Percentiles rank a stretch among this genome's conserved stretches.
These are phyloP conservation scores for Zeus faber DNA, from an alignment of 2,113 vertebrate species.

Conservation along the genomic window DNA sequence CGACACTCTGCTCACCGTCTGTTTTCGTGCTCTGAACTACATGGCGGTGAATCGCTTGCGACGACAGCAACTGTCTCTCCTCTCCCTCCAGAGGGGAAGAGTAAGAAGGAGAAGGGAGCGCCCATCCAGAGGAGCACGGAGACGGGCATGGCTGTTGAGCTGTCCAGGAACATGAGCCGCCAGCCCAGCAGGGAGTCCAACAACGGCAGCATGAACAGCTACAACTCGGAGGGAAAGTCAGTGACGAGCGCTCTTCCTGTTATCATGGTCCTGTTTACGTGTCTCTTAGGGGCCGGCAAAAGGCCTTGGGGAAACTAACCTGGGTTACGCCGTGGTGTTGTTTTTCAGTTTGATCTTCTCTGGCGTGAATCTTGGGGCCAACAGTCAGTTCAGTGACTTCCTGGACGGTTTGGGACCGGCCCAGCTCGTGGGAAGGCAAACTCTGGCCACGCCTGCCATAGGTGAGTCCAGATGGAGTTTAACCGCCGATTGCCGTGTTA, in stretches of 20 bases:
- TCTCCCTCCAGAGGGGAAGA: slow-evolving; percentile 81
- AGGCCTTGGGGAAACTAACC: too few relatives aligned
- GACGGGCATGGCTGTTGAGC: slow-evolving; percentile 94
- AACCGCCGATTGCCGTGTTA: too few relatives aligned
- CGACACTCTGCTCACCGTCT: too few relatives aligned
- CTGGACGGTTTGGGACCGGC: slow-evolving; percentile 95
- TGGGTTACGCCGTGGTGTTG: not conserved
- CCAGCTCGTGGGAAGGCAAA: slow-evolving; percentile 94
- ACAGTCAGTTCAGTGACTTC: slow-evolving; percentile 97
- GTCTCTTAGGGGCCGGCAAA: not conserved
- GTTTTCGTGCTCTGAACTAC: slow-evolving; percentile 9
- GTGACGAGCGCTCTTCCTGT: slow-evolving; percentile 55
- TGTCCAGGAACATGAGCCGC: slow-evolving; percentile 90
- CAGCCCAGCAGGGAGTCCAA: slow-evolving; percentile 96
- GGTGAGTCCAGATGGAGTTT: slow-evolving; percentile 83
- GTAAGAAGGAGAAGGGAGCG: slow-evolving; percentile 91
- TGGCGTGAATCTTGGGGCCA: slow-evolving; percentile 89
- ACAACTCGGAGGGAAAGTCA: slow-evolving; percentile 96
- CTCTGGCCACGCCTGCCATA: slow-evolving; percentile 94
- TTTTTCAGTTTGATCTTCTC: slow-evolving; percentile 88
- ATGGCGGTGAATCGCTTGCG: not conserved
- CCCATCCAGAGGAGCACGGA: slow-evolving; percentile 94
- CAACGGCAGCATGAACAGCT: slow-evolving; percentile 97
- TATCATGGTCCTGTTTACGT: not conserved
- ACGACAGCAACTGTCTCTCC: not conserved